A percentile compares a stretch with the other conserved stretches of the same genome.
Evolutionary conservation across 2,888 invertebrate genomes (phyloP).

Genomic region (Perizoma affinitatum): DNA sequence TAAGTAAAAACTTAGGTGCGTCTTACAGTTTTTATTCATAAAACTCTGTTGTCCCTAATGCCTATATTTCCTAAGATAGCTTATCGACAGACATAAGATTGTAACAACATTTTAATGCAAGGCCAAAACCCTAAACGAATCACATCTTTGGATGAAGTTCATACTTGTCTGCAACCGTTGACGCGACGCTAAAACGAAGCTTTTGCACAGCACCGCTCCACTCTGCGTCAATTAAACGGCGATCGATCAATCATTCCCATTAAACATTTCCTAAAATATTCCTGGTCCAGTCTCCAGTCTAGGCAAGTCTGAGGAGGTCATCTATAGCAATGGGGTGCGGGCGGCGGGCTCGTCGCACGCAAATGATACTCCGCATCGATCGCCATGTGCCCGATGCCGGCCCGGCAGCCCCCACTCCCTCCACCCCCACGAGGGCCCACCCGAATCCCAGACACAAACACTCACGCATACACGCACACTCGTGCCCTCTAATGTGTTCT

Average conservation of each 20-base stretch:
- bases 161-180: neutral
- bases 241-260: slow-evolving; percentile 16
- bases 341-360: slow-evolving; percentile 68
- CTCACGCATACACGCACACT: slow-evolving; percentile 67
- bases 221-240: slow-evolving; percentile 2
- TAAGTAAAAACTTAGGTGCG: too few relatives aligned
- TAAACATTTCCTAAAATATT: slow-evolving; percentile 21
- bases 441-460: slow-evolving; percentile 58
- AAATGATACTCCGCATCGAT: slow-evolving; percentile 82
- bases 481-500: slow-evolving; percentile 76
- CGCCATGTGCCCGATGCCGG: slow-evolving; percentile 63
- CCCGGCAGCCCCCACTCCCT: slow-evolving; percentile 52
- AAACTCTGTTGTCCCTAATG: too few relatives aligned
- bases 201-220: neutral
- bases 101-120: too few relatives aligned
- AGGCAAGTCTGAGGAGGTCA: slow-evolving; percentile 41
- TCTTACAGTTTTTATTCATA: too few relatives aligned
- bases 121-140: too few relatives aligned
- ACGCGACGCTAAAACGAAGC: neutral
- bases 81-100: too few relatives aligned
- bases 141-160: too few relatives aligned
- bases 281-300: slow-evolving; percentile 22
- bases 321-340: slow-evolving; percentile 40
- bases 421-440: slow-evolving; percentile 32
- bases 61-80: too few relatives aligned